Percentiles rank a stretch among this genome's conserved stretches.
Evolutionary conservation across 2,797 vertebrate species (phyloP).

Genomic region (Thripadectes ignobilis): DNA sequence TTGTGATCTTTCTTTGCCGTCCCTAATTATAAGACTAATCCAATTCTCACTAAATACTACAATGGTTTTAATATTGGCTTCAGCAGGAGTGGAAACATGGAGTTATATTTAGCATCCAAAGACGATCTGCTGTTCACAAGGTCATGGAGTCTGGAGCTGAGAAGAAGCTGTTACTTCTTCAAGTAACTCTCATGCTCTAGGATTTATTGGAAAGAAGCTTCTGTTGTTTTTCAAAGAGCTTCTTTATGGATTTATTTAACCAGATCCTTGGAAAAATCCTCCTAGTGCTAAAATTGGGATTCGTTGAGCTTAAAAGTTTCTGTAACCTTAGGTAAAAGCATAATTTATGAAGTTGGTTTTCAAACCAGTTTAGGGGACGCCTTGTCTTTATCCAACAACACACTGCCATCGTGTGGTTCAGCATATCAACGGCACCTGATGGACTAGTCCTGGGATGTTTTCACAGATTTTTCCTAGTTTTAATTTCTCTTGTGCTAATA

Average conservation of each 20-base stretch:
- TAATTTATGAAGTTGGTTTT: neutral
- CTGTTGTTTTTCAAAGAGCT: neutral
- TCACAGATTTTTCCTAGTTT: neutral
- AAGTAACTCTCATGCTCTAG: neutral
- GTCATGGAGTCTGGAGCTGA: neutral
- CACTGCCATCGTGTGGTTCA: constrained; percentile 67
- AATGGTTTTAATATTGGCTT: neutral
- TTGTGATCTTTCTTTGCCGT: neutral
- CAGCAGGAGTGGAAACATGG: neutral
- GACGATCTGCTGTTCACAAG: neutral
- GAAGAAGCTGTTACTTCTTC: neutral
- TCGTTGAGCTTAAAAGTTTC: neutral
- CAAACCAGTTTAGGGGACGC: neutral
- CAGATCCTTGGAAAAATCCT: neutral
- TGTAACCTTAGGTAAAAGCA: neutral
- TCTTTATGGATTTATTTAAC: constrained; percentile 11
- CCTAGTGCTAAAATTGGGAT: constrained; percentile 6
- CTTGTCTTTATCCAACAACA: constrained; percentile 13
- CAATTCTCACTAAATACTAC: neutral
- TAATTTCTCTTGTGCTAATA: neutral
- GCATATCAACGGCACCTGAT: neutral
- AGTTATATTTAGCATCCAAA: neutral
- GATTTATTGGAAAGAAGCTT: neutral
- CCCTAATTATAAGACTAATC: neutral
- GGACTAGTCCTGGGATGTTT: neutral